These are phyloP conservation scores for Clusia tigrina DNA, from an alignment of 2,888 invertebrate genomes.

Conservation along the genomic window DNA sequence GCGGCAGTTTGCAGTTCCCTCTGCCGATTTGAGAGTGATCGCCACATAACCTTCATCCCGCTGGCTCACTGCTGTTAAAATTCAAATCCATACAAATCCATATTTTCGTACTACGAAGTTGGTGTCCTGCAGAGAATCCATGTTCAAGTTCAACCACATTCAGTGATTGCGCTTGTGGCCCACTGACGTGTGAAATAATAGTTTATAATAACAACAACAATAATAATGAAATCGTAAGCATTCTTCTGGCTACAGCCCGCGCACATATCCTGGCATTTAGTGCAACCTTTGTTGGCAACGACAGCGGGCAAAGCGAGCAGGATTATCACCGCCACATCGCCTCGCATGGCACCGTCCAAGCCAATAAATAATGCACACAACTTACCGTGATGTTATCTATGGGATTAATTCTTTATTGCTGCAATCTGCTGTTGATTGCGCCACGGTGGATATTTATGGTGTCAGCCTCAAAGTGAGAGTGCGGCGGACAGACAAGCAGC, in stretches of 20 bases:
- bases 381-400: conserved; percentile 44
- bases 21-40: no score
- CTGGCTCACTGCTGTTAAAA: neutral
- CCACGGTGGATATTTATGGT: conserved; percentile 1
- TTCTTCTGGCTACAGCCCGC: neutral
- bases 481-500: neutral
- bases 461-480: conserved; percentile 2
- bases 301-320: neutral
- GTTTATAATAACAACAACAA: neutral
- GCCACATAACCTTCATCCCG: no score
- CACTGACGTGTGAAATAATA: neutral
- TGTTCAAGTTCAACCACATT: neutral
- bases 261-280: neutral
- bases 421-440: conserved; percentile 26
- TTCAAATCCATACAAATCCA: neutral
- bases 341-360: neutral
- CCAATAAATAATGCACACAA: conserved; percentile 41
- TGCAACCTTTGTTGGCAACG: neutral
- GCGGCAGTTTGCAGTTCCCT: no score
- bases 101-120: no score
- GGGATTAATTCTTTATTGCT: conserved; percentile 36
- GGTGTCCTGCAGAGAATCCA: neutral
- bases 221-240: neutral
- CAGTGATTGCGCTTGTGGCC: neutral
- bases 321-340: neutral